Evolutionary conservation across 2,113 vertebrate genomes (phyloP), one percentile per base, ranked within the genome.

Genomic region (Oxyura jamaicensis): DNA sequence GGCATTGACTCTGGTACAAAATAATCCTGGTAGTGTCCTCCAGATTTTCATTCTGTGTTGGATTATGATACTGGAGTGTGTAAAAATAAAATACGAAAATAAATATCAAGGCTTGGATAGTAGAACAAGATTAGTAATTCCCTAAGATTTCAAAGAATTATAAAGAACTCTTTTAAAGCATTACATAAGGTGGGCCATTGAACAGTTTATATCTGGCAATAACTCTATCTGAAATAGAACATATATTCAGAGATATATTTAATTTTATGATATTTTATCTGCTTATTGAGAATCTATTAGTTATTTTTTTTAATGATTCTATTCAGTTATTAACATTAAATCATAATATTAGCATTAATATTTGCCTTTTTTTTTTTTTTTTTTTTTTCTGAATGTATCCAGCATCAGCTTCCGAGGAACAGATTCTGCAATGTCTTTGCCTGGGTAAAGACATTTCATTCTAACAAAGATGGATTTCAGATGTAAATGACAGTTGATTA

Each of bases 1-100:
- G 2, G 6, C 59, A 42, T 6, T 29, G 62, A 3, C 5, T 1
- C 2, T 0, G 1, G 39, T 14, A 35, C 8, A 65, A 82, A 77
- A 23, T 25, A 48, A 21, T 60, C 68, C 65, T 86, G 11, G 20
- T 60, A 0, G 0, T 39, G 10, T 39, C 23, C 59, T 33, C 8
- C 14, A 33, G 23, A 42, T 10, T 65, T 81, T 21, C 28, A 29
- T 22, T 53, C 11, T 73, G 4, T 41, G 19, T 67, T 62, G 14
- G 11, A 81, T 44, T 7, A 63, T 36, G 3, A 62, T 8, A 48
- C 21, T 21, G 8, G 4, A 46, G 16, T 28, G 33, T 13, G 20
- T 6, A 73, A 88, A 93, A 88, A 6, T 5, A 36, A 82, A 82
- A 42, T 18, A n/a, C 62, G 33, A 16, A 18, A 56, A 8, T 41